phyloP scores from a whole-genome alignment of 2,797 vertebrate species.

The Numenius phaeopus region DNA sequence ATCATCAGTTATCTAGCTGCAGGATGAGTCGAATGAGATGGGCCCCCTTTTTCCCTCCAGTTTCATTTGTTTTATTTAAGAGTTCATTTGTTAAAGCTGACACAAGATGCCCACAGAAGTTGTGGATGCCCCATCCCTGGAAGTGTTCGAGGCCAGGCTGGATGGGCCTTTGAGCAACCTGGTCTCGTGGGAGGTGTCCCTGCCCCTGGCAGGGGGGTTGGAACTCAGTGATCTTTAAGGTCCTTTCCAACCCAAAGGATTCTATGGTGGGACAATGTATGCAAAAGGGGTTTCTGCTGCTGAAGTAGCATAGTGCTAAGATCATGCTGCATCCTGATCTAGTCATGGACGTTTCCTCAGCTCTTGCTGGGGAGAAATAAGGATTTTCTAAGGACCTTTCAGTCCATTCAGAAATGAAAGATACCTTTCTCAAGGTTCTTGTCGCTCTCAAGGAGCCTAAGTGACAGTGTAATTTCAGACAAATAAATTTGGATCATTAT shows the following conservation, averaged over 20 bases:
- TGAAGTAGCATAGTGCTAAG: not conserved
- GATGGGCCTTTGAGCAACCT: no score
- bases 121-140: no score
- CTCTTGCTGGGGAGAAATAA: not conserved
- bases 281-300: not conserved
- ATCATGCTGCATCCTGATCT: not conserved
- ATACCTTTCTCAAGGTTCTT: not conserved
- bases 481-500: not conserved
- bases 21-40: not conserved
- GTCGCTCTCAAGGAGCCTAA: not conserved
- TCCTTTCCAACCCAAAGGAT: no score
- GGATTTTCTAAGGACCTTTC: not conserved
- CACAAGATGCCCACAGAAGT: not conserved
- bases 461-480: not conserved
- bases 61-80: not conserved
- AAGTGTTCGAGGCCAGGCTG: no score
- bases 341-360: not conserved
- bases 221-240: no score
- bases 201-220: no score
- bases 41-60: rapidly evolving
- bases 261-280: not conserved
- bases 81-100: not conserved
- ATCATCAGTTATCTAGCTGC: not conserved
- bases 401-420: not conserved
- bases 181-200: no score